Evolutionary conservation across 2,797 vertebrate species (phyloP).

Genomic region (Morelia viridis): DNA sequence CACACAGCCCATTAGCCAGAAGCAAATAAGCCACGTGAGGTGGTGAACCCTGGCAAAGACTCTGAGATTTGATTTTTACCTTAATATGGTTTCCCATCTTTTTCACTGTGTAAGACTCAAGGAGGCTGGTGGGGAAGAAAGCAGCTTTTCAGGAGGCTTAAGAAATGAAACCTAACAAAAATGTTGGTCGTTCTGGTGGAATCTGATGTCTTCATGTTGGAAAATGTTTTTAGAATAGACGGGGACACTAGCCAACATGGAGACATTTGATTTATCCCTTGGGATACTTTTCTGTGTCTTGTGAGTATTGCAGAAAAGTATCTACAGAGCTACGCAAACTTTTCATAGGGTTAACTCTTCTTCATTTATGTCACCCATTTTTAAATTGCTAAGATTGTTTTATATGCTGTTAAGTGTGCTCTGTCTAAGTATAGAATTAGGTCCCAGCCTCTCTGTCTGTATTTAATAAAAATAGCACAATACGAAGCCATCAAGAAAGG

Average conservation of each 20-base stretch:
- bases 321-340: not conserved
- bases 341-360: not conserved
- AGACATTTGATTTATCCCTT: not conserved
- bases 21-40: not conserved
- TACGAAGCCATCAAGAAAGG: not conserved
- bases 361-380: not conserved
- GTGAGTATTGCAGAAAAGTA: not conserved
- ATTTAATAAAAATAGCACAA: not conserved
- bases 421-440: not conserved
- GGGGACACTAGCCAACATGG: conserved; percentile 21
- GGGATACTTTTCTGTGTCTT: conserved; percentile 2
- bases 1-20: not conserved
- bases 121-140: conserved; percentile 4
- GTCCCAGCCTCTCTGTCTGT: not conserved
- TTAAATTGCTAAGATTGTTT: not conserved
- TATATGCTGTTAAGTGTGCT: not conserved
- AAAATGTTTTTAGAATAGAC: conserved; percentile 25
- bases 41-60: not conserved
- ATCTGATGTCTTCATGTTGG: conserved; percentile 12
- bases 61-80: not conserved
- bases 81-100: not conserved
- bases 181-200: conserved; percentile 5
- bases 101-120: conserved; percentile 15
- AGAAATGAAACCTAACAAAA: not conserved
- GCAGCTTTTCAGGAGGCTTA: not conserved